Base-by-base conservation (phyloP, 2,888 invertebrate genomes). In the Phaedon cochleariae region DNA sequence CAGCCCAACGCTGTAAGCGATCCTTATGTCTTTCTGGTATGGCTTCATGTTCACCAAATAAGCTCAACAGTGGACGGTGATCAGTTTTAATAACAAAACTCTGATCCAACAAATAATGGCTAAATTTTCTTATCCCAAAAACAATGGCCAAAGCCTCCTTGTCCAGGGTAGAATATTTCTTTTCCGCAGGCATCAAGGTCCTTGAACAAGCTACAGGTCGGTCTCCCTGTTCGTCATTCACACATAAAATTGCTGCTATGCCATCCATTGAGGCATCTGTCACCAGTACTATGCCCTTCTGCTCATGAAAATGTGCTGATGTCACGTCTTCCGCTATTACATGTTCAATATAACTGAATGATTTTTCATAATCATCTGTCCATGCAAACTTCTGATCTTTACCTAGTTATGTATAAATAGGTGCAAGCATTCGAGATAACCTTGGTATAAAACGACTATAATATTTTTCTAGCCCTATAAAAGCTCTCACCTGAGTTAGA, bases 101-200 rank as follows among this genome's bases (percentile, higher is more conserved):
- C 12, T 66, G 73, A 5, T 78, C 78, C 20, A 71, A 41, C 37
- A 80, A 68, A 73, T 80, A 81, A 53, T 80, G 77, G 60, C 76
- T 72, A 66, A 79, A 79, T 52, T 75, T 77, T n/a, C 67, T 65
- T 1, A 76, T 68, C 0, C 74, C 76, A 74, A 73, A 80, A 63
- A 70, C 75, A n/a, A n/a, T 77, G 10, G 77, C 76, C 57, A 79
- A 70, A 0, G 78, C 77, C 64, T 80, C 78, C 41, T 69, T 71
- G 62, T 78, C 74, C 6, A 78, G 22, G 17, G 29, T 29, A 26
- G 52, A 52, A 26, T 52, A 52, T 9, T 52, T 52, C n/a, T 10
- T 52, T 76, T 80, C 79, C 7, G 77, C 73, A 29, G 64, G 62
- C 0, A 67, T 68, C 18, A 76, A 68, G 1, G 73, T 70, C 62